Conservation (phyloP, 2,888 invertebrate genomes). For the Noctua fimbriata region DNA sequence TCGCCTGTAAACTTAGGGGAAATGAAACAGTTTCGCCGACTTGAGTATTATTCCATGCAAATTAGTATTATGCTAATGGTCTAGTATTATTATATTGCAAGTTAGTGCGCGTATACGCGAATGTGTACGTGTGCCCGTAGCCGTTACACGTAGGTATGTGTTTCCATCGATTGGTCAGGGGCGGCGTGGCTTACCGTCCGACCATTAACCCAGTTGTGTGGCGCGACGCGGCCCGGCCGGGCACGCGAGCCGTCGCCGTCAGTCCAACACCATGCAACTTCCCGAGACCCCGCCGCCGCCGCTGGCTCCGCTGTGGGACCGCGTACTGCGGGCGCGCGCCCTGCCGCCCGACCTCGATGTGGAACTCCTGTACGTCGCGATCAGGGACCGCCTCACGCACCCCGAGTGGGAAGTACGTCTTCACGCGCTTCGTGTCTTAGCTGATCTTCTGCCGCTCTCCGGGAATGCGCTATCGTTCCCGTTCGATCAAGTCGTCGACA, state of each 20-base stretch:
- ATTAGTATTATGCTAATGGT: conserved; percentile 54
- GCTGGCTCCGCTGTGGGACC: conserved; percentile 95
- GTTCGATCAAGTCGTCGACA: conserved; percentile 94
- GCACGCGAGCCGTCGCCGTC: conserved; percentile 80
- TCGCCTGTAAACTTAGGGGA: conserved; percentile 33
- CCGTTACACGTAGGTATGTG: conserved; percentile 67
- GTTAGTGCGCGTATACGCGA: conserved; percentile 46
- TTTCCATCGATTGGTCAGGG: conserved; percentile 89
- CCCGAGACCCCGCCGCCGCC: conserved; percentile 87
- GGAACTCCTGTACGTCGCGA: conserved; percentile 92
- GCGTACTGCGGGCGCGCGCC: conserved; percentile 93
- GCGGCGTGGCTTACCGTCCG: conserved; percentile 87
- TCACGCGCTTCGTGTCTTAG: conserved; percentile 94
- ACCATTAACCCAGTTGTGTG: conserved; percentile 90
- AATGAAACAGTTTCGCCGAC: conserved; percentile 37
- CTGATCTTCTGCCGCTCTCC: conserved; percentile 94
- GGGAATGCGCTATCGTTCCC: conserved; percentile 92
- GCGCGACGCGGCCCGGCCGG: conserved; percentile 87
- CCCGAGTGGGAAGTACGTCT: conserved; percentile 96
- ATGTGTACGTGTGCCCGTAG: conserved; percentile 60
- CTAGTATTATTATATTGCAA: conserved; percentile 46
- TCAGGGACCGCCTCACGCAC: conserved; percentile 93
- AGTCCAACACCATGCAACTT: conserved; percentile 85
- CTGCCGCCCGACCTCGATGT: conserved; percentile 93
- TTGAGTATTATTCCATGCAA: conserved; percentile 52